Conservation (phyloP, 1,140 invertebrate genomes). For the Proales similis region DNA sequence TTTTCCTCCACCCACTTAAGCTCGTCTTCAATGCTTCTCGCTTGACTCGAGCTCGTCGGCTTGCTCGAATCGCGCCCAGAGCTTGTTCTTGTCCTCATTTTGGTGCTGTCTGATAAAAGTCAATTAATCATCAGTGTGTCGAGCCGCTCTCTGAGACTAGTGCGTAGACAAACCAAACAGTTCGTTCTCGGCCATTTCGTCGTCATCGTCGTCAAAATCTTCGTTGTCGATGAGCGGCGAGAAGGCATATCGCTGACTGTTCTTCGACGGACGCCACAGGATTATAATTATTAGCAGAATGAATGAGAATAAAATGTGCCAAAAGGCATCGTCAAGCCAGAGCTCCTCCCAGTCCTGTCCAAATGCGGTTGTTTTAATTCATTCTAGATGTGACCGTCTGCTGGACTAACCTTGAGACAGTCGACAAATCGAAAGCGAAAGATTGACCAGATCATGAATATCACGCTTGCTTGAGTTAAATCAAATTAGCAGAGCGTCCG, state of each 20-base stretch:
- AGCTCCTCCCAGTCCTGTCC: slow-evolving; percentile 76
- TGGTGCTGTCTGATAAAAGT: slow-evolving; percentile 10
- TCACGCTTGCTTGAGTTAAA: slow-evolving; percentile 61
- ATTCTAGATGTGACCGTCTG: slow-evolving; percentile 53
- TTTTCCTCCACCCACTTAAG: slow-evolving; percentile 85
- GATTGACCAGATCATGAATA: slow-evolving; percentile 85
- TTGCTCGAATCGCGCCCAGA: background rate
- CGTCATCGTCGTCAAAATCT: slow-evolving; percentile 59
- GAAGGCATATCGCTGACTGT: slow-evolving; percentile 89
- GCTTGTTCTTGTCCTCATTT: slow-evolving; percentile 31
- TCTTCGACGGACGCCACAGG: slow-evolving; percentile 83
- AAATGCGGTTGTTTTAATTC: slow-evolving; percentile 42
- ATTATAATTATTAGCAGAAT: slow-evolving; percentile 84
- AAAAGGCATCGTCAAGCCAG: slow-evolving; percentile 78
- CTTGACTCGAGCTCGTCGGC: slow-evolving; percentile 44
- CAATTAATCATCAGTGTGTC: background rate
- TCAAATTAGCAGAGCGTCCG: slow-evolving; percentile 13
- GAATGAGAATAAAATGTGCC: slow-evolving; percentile 81
- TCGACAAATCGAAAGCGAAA: slow-evolving; percentile 64
- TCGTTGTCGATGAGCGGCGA: slow-evolving; percentile 78
- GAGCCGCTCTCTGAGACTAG: background rate
- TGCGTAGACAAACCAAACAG: slow-evolving; percentile 15
- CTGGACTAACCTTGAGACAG: slow-evolving; percentile 67
- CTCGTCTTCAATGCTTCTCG: slow-evolving; percentile 63
- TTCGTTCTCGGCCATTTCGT: slow-evolving; percentile 45